Base-by-base conservation (phyloP, 2,113 vertebrate genomes). In the Tragelaphus scriptus region DNA sequence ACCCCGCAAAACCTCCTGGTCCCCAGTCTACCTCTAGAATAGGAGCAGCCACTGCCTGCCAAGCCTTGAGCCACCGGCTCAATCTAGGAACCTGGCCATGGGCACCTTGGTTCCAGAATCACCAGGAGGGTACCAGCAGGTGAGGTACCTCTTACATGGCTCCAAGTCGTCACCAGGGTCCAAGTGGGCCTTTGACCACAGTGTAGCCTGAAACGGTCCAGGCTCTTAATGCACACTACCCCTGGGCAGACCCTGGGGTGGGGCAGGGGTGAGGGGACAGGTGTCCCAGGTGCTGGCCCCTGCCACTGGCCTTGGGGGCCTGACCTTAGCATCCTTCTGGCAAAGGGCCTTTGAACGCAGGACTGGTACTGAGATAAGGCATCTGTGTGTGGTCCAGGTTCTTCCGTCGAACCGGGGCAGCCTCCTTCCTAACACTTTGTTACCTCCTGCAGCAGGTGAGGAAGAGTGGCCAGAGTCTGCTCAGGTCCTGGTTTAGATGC, bases 351-450 rank as follows among this genome's bases (percentile, higher is more conserved):
- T 58, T 6, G 61, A 13, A 47, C 11, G 0, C 51, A 77, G n/a
- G 26, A 7, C 55, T 3, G 10, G 3, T 1, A 1, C 15, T 2
- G 2, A 0, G 0, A 11, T 2, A 5, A 8, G 40, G 51, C 23
- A 1, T 21, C 23, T 19, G 40, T 13, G 32, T 53, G 71, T 12
- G 47, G 15, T 10, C 28, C 7, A 0, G 28, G 11, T n/a, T 68
- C 65, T 53, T 2, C 30, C 3, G 0, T 5, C 47, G 47, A 44
- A 28, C 15, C 12, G 0, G 8, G 2, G 28, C 56, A 28, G 47
- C 30, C 84, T 58, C 16, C n/a, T 56, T 6, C 19, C 56, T 14
- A 36, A 26, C 44, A 3, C n/a, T 15, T 11, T 3, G 30, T 13
- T 13, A 11, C 17, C 2, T 40, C 59, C 79, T 58, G 23, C 13